A percentile compares a stretch with the other conserved stretches of the same genome.
Evolutionary conservation across 1,140 invertebrate genomes (phyloP).

Genomic region (Oscheius sp.): DNA sequence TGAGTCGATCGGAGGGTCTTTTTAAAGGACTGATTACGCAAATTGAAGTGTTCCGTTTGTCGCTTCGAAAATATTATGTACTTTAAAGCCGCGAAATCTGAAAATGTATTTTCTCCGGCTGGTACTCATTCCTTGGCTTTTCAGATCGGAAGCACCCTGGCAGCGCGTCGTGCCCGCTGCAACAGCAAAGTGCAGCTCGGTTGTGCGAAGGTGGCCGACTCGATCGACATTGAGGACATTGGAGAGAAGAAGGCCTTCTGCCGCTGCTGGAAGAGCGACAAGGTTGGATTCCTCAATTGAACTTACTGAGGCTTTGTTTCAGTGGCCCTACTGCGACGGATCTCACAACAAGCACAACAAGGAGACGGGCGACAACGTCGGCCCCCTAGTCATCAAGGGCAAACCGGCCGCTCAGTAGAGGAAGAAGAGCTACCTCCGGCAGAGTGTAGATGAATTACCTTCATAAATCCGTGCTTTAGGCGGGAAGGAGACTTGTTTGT

Average conservation of each 20-base stretch:
- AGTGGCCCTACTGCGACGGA: slow-evolving; percentile 44
- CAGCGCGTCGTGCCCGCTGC: slow-evolving; percentile 13
- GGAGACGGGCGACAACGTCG: slow-evolving; percentile 46
- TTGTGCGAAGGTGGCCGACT: slow-evolving; percentile 34
- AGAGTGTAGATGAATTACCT: too few species aligned
- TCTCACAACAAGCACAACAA: slow-evolving; percentile 43
- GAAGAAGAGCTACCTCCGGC: not conserved
- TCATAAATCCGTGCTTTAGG: too few species aligned
- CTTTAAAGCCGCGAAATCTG: too few species aligned
- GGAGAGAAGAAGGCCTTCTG: slow-evolving; percentile 46
- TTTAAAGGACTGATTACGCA: too few species aligned
- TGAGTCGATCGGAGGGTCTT: too few species aligned
- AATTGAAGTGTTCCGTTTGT: too few species aligned
- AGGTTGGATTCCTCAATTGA: slow-evolving; percentile 28
- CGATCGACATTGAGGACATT: slow-evolving; percentile 43
- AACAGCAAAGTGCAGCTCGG: slow-evolving; percentile 21
- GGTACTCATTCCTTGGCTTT: not conserved
- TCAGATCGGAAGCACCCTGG: slow-evolving; percentile 25
- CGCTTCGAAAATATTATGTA: too few species aligned
- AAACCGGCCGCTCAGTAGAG: slow-evolving; percentile 4
- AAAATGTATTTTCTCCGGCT: too few species aligned
- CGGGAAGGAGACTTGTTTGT: too few species aligned
- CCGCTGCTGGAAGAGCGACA: slow-evolving; percentile 47
- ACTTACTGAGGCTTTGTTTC: slow-evolving; percentile 17
- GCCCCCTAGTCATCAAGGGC: slow-evolving; percentile 39